These are phyloP conservation scores for Lucilia cuprina DNA, from an alignment of 1,140 invertebrate genomes.

Conservation along the genomic window DNA sequence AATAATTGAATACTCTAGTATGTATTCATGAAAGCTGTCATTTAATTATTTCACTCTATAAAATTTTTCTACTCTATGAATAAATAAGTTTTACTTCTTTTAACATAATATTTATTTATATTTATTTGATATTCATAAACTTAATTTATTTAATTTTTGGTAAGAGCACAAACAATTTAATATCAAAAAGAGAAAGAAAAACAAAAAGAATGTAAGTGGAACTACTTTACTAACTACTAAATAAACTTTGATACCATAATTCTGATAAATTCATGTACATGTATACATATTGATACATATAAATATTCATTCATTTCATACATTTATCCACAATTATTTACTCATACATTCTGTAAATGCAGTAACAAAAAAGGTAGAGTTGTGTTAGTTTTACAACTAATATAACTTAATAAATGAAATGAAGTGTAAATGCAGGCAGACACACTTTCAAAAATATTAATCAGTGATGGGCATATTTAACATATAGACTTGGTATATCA, in stretches of 20 bases:
- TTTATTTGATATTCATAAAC: constrained; percentile 24
- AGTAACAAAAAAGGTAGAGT: neutral
- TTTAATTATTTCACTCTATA: too few relatives aligned
- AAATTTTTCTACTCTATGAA: too few relatives aligned
- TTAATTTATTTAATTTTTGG: constrained; percentile 23
- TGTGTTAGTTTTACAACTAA: constrained; percentile 11
- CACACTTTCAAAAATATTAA: neutral
- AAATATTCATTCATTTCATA: neutral
- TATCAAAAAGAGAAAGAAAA: neutral
- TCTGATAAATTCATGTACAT: neutral
- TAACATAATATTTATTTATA: neutral
- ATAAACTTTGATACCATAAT: constrained; percentile 14
- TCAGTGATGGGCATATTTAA: too few relatives aligned
- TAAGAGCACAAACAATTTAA: neutral
- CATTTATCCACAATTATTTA: neutral
- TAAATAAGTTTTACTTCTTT: too few relatives aligned
- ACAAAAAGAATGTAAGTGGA: neutral
- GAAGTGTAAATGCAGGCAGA: constrained; percentile 20
- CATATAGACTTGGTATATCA: too few relatives aligned
- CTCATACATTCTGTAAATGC: neutral
- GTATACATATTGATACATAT: neutral
- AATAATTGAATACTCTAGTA: too few relatives aligned
- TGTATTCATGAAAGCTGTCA: neutral
- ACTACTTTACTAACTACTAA: constrained; percentile 25
- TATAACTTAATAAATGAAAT: constrained; percentile 32